Evolutionary conservation across 30 jellyfish, hydroid and myxozoan species (phyloP).

Genomic region (Turritopsis rubra): DNA sequence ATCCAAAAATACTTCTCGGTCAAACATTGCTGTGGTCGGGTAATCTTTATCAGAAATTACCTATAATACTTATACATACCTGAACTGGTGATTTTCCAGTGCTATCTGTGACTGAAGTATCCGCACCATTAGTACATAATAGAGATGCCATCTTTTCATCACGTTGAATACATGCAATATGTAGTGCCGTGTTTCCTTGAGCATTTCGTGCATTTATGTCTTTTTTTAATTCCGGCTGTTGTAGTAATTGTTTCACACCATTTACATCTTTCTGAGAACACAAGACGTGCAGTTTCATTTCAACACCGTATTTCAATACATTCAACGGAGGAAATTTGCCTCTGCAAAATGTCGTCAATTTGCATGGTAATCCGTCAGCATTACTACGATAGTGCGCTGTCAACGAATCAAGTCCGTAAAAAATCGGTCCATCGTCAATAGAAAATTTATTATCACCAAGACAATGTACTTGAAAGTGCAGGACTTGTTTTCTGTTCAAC

Average conservation of each 20-base stretch:
- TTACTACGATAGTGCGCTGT: constrained; percentile 51
- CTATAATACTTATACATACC: constrained; percentile 56
- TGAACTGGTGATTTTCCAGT: constrained; percentile 67
- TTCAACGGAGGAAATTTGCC: constrained; percentile 72
- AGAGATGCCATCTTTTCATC: constrained; percentile 46
- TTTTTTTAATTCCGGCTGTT: constrained; percentile 39
- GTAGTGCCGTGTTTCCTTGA: constrained; percentile 75
- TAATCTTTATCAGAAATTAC: too few species aligned
- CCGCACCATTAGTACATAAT: constrained; percentile 49
- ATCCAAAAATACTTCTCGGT: too few species aligned
- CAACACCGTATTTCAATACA: constrained; percentile 59
- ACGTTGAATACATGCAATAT: constrained; percentile 64
- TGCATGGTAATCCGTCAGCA: constrained; percentile 86
- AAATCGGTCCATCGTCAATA: constrained; percentile 83
- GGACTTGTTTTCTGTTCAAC: constrained; percentile 43
- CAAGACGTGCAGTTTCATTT: constrained; percentile 60
- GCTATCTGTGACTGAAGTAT: constrained; percentile 53
- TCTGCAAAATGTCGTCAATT: constrained; percentile 49
- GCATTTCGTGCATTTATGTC: constrained; percentile 65
- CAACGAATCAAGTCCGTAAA: constrained; percentile 75
- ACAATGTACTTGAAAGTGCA: constrained; percentile 81
- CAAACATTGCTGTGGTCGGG: too few species aligned
- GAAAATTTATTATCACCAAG: constrained; percentile 61
- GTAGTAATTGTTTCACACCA: constrained; percentile 35
- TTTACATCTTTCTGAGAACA: constrained; percentile 45